phyloP scores from a whole-genome alignment of 2,113 vertebrate species.

The Oncorhynchus clarkii region DNA sequence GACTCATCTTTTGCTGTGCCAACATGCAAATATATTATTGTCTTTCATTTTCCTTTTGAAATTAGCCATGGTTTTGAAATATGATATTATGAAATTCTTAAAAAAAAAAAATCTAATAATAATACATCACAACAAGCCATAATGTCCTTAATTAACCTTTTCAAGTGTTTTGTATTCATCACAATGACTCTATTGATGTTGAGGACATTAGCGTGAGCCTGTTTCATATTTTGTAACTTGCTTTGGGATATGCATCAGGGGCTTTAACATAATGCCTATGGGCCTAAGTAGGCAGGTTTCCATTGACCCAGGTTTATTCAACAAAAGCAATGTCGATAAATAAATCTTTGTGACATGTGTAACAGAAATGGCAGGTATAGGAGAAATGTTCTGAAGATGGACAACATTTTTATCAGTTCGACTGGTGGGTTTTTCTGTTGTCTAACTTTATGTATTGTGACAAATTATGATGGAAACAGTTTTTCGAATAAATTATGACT shows the following conservation, averaged over 20 bases:
- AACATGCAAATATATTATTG: neutral
- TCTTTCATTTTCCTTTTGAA: neutral
- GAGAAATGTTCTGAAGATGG: too few relatives aligned
- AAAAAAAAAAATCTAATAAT: too few relatives aligned
- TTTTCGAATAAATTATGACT: too few relatives aligned
- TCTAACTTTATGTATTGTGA: too few relatives aligned
- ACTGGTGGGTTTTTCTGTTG: too few relatives aligned
- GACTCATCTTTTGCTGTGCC: neutral
- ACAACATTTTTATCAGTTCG: too few relatives aligned
- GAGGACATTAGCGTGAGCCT: neutral
- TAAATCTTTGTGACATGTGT: too few relatives aligned
- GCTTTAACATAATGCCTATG: neutral
- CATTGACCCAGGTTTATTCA: too few relatives aligned
- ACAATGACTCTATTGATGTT: neutral
- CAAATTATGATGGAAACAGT: too few relatives aligned
- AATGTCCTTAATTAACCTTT: neutral
- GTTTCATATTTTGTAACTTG: neutral
- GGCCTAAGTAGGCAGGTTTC: neutral
- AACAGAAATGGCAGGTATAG: too few relatives aligned
- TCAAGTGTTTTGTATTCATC: neutral
- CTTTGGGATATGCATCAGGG: neutral
- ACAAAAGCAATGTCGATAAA: too few relatives aligned
- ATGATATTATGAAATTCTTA: neutral
- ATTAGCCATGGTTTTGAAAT: neutral
- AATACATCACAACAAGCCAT: neutral